Base-by-base conservation (phyloP, 2,797 vertebrate genomes). In the Spheniscus humboldti region DNA sequence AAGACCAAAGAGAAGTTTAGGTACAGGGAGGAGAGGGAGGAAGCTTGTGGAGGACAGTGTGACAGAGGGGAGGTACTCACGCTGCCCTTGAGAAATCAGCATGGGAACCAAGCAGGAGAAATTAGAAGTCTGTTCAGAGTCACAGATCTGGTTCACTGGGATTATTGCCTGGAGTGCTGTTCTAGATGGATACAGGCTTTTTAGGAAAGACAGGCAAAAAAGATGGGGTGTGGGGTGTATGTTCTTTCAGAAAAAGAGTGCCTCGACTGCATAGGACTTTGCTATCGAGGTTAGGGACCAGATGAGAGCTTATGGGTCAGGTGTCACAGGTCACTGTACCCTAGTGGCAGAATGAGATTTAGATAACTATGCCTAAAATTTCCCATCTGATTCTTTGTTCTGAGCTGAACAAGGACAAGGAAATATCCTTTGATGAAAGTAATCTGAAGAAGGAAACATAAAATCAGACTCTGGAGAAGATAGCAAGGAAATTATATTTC, bases 181-280 rank as follows among this genome's bases (percentile, higher is more conserved):
- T 72, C 10, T 48, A 27, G 12, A 23, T 14, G 16, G 37, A 56
- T 27, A n/a, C 10, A 13, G 18, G 2, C 5, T 53, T 69, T 63
- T 75, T 30, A 47, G 57, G 30, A 68, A 50, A 55, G n/a, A 39
- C 22, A 39, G 11, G 22, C 5, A 39, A 73, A 56, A 47, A 72
- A 28, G 13, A 13, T 25, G 31, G 4, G 14, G 2, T 2, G 4
- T 24, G 18, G 10, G 7, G 3, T 11, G 28, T 55, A 20, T n/a
- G 25, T 39, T 27, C 20, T 43, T 55, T 69, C 37, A 39, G 43
- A 57, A 52, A 63, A 45, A 17, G 10, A 13, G 12, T 31, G 20
- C 6, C 11, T 59, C 5, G 0, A 30, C 25, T 12, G 4, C 24
- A 53, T 30, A 23, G 52, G 33, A 30, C 25, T 63, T 63, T 35